A percentile compares a stretch with the other conserved stretches of the same genome.
Conservation (phyloP, 2,113 vertebrate species). For the Terrapene triunguis region DNA sequence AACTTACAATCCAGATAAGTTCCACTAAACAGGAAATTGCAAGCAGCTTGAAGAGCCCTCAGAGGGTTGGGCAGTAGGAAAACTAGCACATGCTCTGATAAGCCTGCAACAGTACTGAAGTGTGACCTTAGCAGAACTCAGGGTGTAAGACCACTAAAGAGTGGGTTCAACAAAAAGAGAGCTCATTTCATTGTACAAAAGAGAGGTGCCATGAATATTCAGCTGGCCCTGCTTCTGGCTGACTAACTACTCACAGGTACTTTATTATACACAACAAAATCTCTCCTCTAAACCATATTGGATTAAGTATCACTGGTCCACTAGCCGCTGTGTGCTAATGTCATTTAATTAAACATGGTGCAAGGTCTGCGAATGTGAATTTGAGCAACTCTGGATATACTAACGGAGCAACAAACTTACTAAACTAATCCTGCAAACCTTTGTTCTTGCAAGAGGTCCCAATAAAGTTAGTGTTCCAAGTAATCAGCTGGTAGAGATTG, state of each 20-base stretch:
- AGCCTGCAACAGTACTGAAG: neutral
- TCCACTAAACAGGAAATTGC: neutral
- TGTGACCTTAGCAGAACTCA: neutral
- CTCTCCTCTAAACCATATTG: neutral
- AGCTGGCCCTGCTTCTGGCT: neutral
- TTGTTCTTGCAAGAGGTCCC: neutral
- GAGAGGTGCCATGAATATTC: neutral
- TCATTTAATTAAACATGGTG: neutral
- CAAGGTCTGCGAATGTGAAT: neutral
- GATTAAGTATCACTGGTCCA: neutral
- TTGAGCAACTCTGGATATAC: neutral
- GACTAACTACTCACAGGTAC: neutral
- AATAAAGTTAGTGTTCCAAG: neutral
- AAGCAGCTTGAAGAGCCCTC: neutral
- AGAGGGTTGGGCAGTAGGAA: neutral
- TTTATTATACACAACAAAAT: neutral
- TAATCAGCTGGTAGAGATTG: accelerated
- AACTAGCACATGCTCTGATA: neutral
- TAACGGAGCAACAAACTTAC: neutral
- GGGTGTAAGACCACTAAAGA: neutral
- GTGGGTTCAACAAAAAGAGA: neutral
- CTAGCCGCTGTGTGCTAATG: neutral
- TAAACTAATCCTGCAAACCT: neutral
- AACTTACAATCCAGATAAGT: neutral
- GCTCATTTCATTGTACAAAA: neutral